phyloP scores from a whole-genome alignment of 64 coral and sea anemone species.

The Stylophora pistillata region DNA sequence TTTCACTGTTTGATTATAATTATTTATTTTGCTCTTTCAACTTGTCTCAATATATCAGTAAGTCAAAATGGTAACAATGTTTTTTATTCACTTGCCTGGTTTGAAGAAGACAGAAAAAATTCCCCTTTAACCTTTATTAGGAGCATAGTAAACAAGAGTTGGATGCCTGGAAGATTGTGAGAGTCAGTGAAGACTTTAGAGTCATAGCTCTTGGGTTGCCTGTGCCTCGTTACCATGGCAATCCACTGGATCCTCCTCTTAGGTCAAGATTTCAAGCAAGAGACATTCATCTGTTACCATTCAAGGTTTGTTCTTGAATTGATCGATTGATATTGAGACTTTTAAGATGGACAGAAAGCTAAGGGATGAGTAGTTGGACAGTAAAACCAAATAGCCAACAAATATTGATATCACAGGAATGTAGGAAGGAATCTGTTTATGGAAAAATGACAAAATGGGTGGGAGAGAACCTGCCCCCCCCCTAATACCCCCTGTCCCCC shows the following conservation, averaged over 20 bases:
- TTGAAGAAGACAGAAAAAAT: background rate
- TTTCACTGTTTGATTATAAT: background rate
- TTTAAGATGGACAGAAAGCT: background rate
- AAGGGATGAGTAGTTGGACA: no score
- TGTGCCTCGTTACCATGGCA: slow-evolving; percentile 97
- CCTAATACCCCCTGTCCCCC: no score
- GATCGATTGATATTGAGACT: background rate
- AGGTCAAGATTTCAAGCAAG: slow-evolving; percentile 97
- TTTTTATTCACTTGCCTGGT: background rate
- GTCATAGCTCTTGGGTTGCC: slow-evolving; percentile 95
- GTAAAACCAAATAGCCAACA: no score
- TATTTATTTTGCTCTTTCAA: no score
- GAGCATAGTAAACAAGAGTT: slow-evolving; percentile 94
- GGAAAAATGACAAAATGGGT: no score
- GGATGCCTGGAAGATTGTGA: slow-evolving; percentile 81
- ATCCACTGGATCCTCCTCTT: slow-evolving; percentile 92
- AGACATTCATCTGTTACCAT: slow-evolving; percentile 85
- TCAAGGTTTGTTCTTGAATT: slow-evolving; percentile 57
- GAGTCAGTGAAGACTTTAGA: slow-evolving; percentile 96
- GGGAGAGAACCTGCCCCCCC: no score
- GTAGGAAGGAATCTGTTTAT: no score
- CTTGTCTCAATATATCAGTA: no score
- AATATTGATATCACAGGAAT: no score
- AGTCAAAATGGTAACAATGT: no score
- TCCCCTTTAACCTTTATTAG: slow-evolving; percentile 18